Evolutionary conservation across 2,113 vertebrate species (phyloP), one percentile per base, ranked within the genome.

Genomic region (Calyptommatus sinebrachiatus): DNA sequence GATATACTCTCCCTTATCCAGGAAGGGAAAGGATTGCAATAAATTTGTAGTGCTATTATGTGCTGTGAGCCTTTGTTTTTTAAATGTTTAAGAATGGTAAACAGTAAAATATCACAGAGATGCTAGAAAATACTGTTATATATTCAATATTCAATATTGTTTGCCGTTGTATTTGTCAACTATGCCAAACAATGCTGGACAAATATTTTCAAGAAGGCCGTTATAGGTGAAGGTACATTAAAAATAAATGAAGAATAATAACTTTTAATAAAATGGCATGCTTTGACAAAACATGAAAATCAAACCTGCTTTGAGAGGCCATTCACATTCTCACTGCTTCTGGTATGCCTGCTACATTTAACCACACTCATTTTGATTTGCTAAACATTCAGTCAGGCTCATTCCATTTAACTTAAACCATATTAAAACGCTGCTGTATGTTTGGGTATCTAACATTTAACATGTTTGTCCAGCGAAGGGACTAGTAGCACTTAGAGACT

Each of bases 391-490:
- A 45, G 21, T 71, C 1, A 62, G 7, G 24, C 14, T 57, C 66
- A 60, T 53, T 26, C 35, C n/a, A 31, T 9, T 60, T 57, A 60
- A 22, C 14, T 71, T n/a, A 65, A 62, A 72, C 11, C 22, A 4
- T 86, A 74, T 71, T 78, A 24, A 66, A 28, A 22, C 21, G 46
- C 77, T 53, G 76, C 63, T 68, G 20, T 53, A 18, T 57, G 8
- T 57, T 73, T 57, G n/a, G 7, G 14, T 7, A 20, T 57, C 77
- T 73, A 62, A 80, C 76, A 71, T 73, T 63, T 68, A 24, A 89
- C 85, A 78, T 86, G 71, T 41, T 41, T 41, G 35, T 41, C n/a
- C n/a, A n/a, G n/a, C n/a, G n/a, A n/a, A n/a, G n/a, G n/a, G n/a
- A n/a, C n/a, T n/a, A n/a, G n/a, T n/a, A n/a, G n/a, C n/a, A n/a